phyloP scores from a whole-genome alignment of 2,888 invertebrate genomes.

The Odontomyia ornata region DNA sequence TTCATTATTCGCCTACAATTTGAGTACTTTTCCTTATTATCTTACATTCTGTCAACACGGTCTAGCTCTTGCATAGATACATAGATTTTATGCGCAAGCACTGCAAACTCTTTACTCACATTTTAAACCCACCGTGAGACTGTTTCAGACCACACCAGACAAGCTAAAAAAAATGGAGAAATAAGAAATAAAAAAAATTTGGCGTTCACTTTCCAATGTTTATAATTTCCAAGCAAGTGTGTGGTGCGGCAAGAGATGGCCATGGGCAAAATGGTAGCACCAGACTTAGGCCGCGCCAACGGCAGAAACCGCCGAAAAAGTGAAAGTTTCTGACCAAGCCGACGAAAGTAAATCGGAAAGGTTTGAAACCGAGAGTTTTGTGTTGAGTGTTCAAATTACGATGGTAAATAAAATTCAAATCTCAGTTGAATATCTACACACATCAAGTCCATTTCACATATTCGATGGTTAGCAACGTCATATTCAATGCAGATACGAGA shows the following conservation, averaged over 20 bases:
- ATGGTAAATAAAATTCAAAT: conserved; percentile 14
- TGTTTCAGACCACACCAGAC: too few relatives aligned
- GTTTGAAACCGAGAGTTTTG: conserved; percentile 1
- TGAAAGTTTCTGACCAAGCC: conserved; percentile 50
- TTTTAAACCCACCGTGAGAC: not conserved
- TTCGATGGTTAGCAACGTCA: too few relatives aligned
- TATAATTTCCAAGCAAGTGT: conserved; percentile 15
- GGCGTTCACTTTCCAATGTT: conserved; percentile 39
- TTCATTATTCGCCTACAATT: not conserved
- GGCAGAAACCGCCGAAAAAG: conserved; percentile 46
- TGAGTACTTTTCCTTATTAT: not conserved
- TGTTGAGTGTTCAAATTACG: conserved; percentile 35
- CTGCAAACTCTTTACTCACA: not conserved
- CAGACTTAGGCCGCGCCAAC: not conserved
- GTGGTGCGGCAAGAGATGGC: not conserved
- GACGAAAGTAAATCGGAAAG: conserved; percentile 49
- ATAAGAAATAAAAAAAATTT: conserved; percentile 9
- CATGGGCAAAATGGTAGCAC: too few relatives aligned
- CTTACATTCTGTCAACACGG: not conserved
- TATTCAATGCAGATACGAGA: too few relatives aligned
- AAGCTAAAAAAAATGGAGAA: not conserved
- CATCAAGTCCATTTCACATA: not conserved
- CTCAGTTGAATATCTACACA: not conserved
- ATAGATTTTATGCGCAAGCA: not conserved
- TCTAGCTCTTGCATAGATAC: too few relatives aligned